Evolutionary conservation across 1,140 invertebrate genomes (phyloP), one percentile per base, ranked within the genome.

Genomic region (Diorhabda carinulata): DNA sequence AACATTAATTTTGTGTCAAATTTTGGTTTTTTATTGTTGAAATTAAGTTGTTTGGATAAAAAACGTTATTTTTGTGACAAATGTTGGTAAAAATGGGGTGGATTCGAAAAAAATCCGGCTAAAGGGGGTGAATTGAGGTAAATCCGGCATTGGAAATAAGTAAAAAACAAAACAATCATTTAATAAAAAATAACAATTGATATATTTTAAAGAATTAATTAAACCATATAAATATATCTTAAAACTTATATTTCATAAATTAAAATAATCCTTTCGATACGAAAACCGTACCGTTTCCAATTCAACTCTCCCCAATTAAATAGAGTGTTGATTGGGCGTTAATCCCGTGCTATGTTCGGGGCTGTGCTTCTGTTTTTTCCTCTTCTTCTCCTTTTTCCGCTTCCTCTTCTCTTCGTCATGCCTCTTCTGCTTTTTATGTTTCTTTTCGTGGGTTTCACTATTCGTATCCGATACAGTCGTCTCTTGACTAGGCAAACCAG

Each of bases 401-500:
- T 96, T 97, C 82, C 95, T 96, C 45, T 97, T 96, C 73, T 97
- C 95, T 69, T 97, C 95, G 74, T 97, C 94, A 74, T 96, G 93
- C 40, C 93, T 84, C 78, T 96, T 97, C 77, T 96, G 93, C 78
- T 97, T 97, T 84, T 97, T 98, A 79, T 96, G 94, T 80, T 97
- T 97, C 86, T 96, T 97, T 79, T 97, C 94, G 76, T 96, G 93
- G 43, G 91, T 91, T 78, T 95, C 93, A 45, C 89, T 86, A 64
- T 89, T 89, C 63, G 89, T 87, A 73, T 88, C 87, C 56, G 87
- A 84, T 6, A 87, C 81, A 4, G 86, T 85, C 57, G 88, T 87
- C 77, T 91, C 90, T 75, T 90, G 90, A 72, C 86, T 90, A 68
- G 87, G 86, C 2, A 88, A 85, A 67, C 90, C 91, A 41, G 91